A percentile compares a stretch with the other conserved stretches of the same genome.
Evolutionary conservation across 2,797 vertebrate species (phyloP).

Genomic region (Xerus rutilus): DNA sequence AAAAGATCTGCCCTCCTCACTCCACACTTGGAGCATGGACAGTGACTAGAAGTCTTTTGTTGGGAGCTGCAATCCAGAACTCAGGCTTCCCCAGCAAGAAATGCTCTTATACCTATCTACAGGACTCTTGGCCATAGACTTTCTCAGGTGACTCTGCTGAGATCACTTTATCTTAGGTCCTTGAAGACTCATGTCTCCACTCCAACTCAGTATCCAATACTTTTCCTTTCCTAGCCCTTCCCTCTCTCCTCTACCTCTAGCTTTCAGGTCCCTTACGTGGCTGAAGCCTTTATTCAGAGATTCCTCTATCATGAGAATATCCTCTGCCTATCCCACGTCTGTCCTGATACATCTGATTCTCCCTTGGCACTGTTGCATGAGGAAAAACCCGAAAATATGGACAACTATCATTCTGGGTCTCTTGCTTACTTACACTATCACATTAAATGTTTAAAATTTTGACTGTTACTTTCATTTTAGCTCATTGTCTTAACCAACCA

Average conservation of each 20-base stretch:
- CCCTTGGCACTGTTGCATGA: background rate
- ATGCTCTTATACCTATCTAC: background rate
- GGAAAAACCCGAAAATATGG: background rate
- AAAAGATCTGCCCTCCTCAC: background rate
- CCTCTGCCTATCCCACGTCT: background rate
- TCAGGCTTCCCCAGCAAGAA: background rate
- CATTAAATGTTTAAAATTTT: background rate
- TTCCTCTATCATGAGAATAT: background rate
- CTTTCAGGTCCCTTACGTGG: background rate
- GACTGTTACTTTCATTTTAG: background rate
- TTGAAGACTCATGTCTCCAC: background rate
- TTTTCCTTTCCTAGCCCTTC: background rate
- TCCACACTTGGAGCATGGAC: background rate
- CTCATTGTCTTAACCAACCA: background rate
- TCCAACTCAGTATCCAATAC: background rate
- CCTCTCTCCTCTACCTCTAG: background rate
- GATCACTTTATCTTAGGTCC: background rate
- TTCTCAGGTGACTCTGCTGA: background rate
- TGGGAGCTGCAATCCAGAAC: background rate
- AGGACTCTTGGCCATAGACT: too few relatives aligned
- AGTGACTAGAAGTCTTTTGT: background rate
- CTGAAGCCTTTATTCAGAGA: background rate
- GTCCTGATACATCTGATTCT: background rate
- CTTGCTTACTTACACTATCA: background rate
- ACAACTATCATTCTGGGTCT: background rate